Base-by-base conservation (phyloP, 2,888 invertebrate genomes). In the Pilophorus perplexus region DNA sequence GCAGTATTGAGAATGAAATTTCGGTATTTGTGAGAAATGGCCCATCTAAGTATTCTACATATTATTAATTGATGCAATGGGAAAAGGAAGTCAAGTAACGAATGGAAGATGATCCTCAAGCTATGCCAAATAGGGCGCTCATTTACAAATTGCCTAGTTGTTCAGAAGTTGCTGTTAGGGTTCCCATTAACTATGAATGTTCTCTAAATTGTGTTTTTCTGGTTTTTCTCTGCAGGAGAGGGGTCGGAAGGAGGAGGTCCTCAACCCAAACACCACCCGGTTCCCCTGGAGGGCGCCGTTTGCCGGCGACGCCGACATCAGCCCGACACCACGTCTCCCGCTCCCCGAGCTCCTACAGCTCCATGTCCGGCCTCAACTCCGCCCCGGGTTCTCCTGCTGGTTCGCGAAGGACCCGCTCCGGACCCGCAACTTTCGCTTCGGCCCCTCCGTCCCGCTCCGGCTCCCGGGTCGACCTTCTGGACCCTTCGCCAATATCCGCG, bases 341-440 rank as follows among this genome's bases (percentile, higher is more conserved):
- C 54, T 81, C 81, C 1, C 75, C 78, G 12, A 66, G 64, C 55
- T 68, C 66, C 28, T 50, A 70, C 20, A 54, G 60, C 65, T 33
- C 64, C 4, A 33, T 33, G 14, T 33, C 14, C 8, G 18, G 64
- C 25, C 55, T 70, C 20, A 54, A 52, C 64, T 33, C 64, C 22
- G 42, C 60, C 2, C 60, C 60, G n/a, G 64, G 52, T 12, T 40
- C 64, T 12, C 60, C 60, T 12, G 22, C 38, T 2, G 37, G 55
- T 10, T 55, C 70, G 20, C 64, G 71, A 5, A 79, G 90, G 71
- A 89, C 89, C 1, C 80, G 88, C 71, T 89, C 89, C 55, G 88
- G 88, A 69, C 90, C 90, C 3, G 84, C 85, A 75, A 86, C 86
- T 72, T 89, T 88, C 74, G 68, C 67, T 22, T 73, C 73, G n/a